These are phyloP conservation scores for Trisateles emortualis DNA, from an alignment of 2,888 invertebrate species.

Conservation along the genomic window DNA sequence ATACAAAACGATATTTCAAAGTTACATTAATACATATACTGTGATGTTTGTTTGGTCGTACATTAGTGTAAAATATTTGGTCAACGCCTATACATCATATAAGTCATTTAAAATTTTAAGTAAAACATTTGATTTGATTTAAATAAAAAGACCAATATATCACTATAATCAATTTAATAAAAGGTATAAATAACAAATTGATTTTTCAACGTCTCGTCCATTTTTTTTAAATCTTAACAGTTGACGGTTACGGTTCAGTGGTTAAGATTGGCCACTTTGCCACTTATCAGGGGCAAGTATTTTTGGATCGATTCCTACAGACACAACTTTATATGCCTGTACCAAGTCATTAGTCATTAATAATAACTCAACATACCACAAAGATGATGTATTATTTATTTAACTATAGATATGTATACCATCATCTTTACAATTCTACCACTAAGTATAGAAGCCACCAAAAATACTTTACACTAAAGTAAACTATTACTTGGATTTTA, in stretches of 20 bases:
- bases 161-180: no score
- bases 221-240: no score
- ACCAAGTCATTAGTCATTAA: not conserved
- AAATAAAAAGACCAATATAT: no score
- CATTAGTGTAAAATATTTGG: slow-evolving; percentile 6
- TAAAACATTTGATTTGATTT: no score
- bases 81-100: not conserved
- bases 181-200: no score
- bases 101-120: not conserved
- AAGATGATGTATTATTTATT: slow-evolving; percentile 9
- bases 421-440: slow-evolving; percentile 11
- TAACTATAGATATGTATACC: slow-evolving; percentile 37
- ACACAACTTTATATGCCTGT: no score
- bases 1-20: slow-evolving; percentile 42
- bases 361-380: not conserved
- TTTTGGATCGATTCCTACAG: no score
- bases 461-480: slow-evolving; percentile 14
- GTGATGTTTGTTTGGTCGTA: slow-evolving; percentile 37
- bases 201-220: no score
- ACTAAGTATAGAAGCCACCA: slow-evolving; percentile 22
- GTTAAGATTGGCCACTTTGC: no score
- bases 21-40: slow-evolving; percentile 35
- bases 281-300: no score
- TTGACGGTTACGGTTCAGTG: no score
- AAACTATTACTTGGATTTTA: slow-evolving; percentile 37